Conservation (phyloP, 2,888 invertebrate genomes). For the Herminia tarsipennalis region DNA sequence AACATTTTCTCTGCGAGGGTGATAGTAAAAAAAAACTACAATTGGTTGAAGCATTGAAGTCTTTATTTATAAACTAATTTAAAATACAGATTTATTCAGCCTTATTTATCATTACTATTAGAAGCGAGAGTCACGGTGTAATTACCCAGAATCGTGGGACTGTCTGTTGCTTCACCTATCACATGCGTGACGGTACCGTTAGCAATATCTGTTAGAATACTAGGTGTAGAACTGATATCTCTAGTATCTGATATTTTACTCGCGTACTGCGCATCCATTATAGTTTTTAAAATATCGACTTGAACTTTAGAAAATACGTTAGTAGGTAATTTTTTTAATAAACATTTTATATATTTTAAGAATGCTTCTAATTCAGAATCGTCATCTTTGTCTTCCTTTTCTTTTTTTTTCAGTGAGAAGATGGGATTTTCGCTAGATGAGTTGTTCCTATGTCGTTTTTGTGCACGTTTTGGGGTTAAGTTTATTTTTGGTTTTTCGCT, state of each 20-base stretch:
- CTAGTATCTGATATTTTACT: conserved; percentile 4
- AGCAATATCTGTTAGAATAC: conserved; percentile 7
- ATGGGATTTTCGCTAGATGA: conserved; percentile 16
- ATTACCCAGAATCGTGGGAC: conserved; percentile 4
- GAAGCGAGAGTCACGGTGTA: conserved; percentile 23
- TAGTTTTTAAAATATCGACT: conserved; percentile 62
- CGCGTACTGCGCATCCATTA: conserved; percentile 49
- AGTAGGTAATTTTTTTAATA: conserved; percentile 58
- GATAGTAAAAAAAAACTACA: too few species aligned
- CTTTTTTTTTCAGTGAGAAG: not conserved
- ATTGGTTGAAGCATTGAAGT: too few species aligned
- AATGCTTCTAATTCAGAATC: conserved; percentile 56
- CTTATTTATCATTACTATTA: not conserved
- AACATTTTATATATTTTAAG: conserved; percentile 55
- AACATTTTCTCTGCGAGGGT: too few species aligned
- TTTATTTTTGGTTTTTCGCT: conserved; percentile 6
- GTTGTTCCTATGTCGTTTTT: conserved; percentile 9
- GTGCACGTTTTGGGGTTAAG: not conserved
- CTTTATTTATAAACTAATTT: not conserved
- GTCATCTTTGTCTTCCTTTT: conserved; percentile 2
- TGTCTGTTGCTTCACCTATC: conserved; percentile 7
- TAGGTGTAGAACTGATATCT: not conserved
- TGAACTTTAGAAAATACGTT: conserved; percentile 56
- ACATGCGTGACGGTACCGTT: conserved; percentile 8
- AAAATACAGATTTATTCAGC: not conserved